Percentiles rank a stretch among this genome's conserved stretches.
phyloP scores from a whole-genome alignment of 1,140 invertebrate genomes.

The Gryon sp. region DNA sequence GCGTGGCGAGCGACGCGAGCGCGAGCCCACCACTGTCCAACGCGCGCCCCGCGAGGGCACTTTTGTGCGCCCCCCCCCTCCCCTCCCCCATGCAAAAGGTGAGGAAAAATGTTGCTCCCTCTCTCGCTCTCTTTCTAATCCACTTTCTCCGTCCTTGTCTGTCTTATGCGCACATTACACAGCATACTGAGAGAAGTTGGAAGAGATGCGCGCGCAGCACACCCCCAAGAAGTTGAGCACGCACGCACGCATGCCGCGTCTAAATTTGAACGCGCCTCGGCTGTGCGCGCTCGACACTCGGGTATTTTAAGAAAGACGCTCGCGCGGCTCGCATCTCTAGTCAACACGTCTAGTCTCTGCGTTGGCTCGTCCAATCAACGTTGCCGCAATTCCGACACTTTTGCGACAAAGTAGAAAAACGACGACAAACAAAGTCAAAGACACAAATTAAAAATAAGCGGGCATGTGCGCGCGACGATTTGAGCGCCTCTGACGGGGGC shows the following conservation, averaged over 20 bases:
- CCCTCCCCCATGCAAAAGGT: constrained; percentile 35
- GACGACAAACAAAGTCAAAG: too few relatives aligned
- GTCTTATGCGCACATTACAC: too few relatives aligned
- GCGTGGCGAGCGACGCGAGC: constrained; percentile 3
- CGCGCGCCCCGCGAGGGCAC: constrained; percentile 63
- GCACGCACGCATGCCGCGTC: constrained; percentile 60
- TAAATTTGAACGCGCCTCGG: constrained; percentile 69
- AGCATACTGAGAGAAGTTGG: too few relatives aligned
- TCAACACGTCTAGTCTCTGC: constrained; percentile 71
- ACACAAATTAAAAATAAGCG: too few relatives aligned
- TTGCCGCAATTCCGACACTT: too few relatives aligned
- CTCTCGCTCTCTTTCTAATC: too few relatives aligned
- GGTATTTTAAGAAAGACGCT: constrained; percentile 70
- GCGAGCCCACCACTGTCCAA: constrained; percentile 13
- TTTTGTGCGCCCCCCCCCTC: constrained; percentile 62
- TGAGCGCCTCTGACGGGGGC: constrained; percentile 1
- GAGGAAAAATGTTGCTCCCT: too few relatives aligned
- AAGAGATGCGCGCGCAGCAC: constrained; percentile 3
- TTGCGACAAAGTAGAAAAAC: too few relatives aligned
- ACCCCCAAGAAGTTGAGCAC: background rate
- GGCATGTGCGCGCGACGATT: background rate
- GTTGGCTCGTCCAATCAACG: too few relatives aligned
- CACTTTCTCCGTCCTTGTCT: too few relatives aligned
- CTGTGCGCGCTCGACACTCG: constrained; percentile 54
- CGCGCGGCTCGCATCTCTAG: constrained; percentile 67